A percentile compares a stretch with the other conserved stretches of the same genome.
Conservation (phyloP, 2,888 invertebrate species). For the Zaprionus obscuricornis region DNA sequence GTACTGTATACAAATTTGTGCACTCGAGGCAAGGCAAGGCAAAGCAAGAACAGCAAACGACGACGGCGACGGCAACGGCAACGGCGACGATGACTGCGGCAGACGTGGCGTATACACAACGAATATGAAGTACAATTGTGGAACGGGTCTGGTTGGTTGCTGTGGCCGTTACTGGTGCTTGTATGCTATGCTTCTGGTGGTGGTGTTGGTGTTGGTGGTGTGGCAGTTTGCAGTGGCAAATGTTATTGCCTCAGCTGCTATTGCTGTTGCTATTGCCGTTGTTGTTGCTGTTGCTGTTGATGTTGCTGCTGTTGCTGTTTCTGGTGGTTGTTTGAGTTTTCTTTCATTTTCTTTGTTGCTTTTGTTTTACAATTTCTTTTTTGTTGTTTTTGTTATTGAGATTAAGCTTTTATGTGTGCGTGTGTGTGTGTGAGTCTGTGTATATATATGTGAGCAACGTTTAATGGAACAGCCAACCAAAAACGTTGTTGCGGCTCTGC, state of each 20-base stretch:
- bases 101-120: constrained; percentile 49
- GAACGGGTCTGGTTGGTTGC: constrained; percentile 44
- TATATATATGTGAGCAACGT: constrained; percentile 56
- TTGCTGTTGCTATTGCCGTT: constrained; percentile 27
- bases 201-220: constrained; percentile 18
- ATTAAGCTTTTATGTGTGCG: constrained; percentile 20
- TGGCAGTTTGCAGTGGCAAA: constrained; percentile 25
- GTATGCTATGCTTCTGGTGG: not conserved
- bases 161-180: not conserved
- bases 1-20: constrained; percentile 81
- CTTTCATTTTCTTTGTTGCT: constrained; percentile 78
- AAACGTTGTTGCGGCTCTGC: constrained; percentile 72
- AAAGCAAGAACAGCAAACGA: not conserved
- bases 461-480: constrained; percentile 80
- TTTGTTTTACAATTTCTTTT: constrained; percentile 73
- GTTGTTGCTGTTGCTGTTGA: constrained; percentile 12
- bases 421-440: constrained; percentile 19
- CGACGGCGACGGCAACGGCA: constrained; percentile 16
- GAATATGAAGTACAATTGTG: constrained; percentile 5
- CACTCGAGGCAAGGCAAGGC: constrained; percentile 56
- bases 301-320: constrained; percentile 36
- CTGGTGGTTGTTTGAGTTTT: constrained; percentile 72
- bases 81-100: constrained; percentile 29
- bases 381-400: constrained; percentile 25
- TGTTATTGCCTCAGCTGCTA: constrained; percentile 32